Evolutionary conservation across 2,797 vertebrate genomes (phyloP), one percentile per base, ranked within the genome.

Genomic region (Pangasius djambal): DNA sequence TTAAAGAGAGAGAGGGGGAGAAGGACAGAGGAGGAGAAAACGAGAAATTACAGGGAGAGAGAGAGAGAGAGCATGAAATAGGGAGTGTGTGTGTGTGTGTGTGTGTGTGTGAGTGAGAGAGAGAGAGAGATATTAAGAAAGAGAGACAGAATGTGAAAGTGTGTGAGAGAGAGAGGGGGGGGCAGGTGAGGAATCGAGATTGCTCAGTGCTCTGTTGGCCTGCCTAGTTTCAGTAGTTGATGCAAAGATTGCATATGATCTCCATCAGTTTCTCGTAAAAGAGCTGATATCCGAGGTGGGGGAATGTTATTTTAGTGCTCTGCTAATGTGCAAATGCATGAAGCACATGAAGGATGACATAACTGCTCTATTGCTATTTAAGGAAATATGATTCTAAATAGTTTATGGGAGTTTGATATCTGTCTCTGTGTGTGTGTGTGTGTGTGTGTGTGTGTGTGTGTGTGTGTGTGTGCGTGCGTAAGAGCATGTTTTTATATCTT

Each of bases 241-340:
- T 57, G 78, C 15, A 57, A 57, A 37, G 31, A 34, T 28, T 59
- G 18, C 55, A 59, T 3, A 59, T 57, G 50, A 55, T 22, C 50
- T 34, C 75, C 52, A 20, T 57, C 31, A 31, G 34, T 59, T 37
- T 59, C 55, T 82, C 31, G 6, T 28, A 63, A 48, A 28, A 67
- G 74, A 48, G 55, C 55, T 57, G 86, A 67, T 59, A 67, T 79
- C 28, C 20, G n/a, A 78, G 74, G 44, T 61, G 55, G 25, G 74
- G 85, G 61, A 59, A n/a, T 48, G 44, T 87, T 78, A 63, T 87
- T 77, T 87, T 87, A 77, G 74, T 65, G 86, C 55, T 18, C 59
- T 87, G 86, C 72, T 61, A 65, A 61, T 48, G 48, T 77, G 55
- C 22, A 50, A 78, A 61, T 77, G 52, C 55, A 86, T 48, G 44